These are phyloP conservation scores for Pseudachorutes palmiensis DNA, from an alignment of 1,140 invertebrate genomes.

Conservation along the genomic window DNA sequence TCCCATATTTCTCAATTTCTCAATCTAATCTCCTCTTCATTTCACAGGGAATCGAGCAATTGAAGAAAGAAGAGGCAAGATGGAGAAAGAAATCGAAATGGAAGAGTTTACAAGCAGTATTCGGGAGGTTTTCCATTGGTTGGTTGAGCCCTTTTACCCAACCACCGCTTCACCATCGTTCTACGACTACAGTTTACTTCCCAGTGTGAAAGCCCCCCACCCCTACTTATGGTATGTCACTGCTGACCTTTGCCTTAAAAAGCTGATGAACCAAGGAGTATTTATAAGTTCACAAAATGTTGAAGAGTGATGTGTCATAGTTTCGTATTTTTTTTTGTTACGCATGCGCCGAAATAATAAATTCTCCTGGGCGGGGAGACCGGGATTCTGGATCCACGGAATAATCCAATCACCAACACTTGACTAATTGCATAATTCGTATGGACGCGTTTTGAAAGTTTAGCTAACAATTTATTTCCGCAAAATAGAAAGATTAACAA, in stretches of 20 bases:
- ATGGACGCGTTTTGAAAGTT: too few relatives aligned
- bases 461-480: too few relatives aligned
- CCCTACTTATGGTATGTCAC: background rate
- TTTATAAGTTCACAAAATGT: background rate
- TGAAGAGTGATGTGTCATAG: too few relatives aligned
- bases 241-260: background rate
- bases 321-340: too few relatives aligned
- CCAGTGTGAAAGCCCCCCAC: constrained; percentile 27
- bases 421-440: too few relatives aligned
- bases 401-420: too few relatives aligned
- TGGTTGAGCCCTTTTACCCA: constrained; percentile 93
- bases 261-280: background rate
- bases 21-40: constrained; percentile 4
- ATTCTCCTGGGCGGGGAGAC: too few relatives aligned
- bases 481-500: too few relatives aligned
- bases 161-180: constrained; percentile 47
- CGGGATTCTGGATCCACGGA: too few relatives aligned
- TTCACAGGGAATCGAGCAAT: constrained; percentile 79
- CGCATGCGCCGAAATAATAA: too few relatives aligned
- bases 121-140: constrained; percentile 81
- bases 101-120: constrained; percentile 89
- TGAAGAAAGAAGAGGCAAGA: constrained; percentile 84
- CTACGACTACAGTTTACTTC: constrained; percentile 17
- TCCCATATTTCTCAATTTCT: background rate
- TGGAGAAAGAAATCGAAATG: constrained; percentile 85